Percentiles rank a stretch among this genome's conserved stretches.
Conservation (phyloP, 2,113 vertebrate genomes). For the Odocoileus hemionus region DNA sequence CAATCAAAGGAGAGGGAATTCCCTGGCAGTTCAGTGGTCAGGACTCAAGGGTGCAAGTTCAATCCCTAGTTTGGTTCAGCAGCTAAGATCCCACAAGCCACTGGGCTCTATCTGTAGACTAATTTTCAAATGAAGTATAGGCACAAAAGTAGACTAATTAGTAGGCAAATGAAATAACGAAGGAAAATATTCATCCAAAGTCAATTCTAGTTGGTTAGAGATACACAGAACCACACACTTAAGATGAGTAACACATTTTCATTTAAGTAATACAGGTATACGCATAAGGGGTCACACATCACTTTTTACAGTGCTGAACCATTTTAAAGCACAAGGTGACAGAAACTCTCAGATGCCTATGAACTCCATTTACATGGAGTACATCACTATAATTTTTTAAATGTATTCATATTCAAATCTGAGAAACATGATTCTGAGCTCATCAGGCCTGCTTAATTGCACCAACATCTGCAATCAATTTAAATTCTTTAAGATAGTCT, state of each 20-base stretch:
- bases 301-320: constrained; percentile 28
- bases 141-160: not conserved
- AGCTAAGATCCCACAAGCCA: not conserved
- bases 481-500: constrained; percentile 75
- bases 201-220: constrained; percentile 2
- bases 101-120: not conserved
- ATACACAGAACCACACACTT: not conserved
- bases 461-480: constrained; percentile 79
- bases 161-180: constrained; percentile 32
- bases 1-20: not conserved
- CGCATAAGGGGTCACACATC: not conserved
- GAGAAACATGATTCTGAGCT: constrained; percentile 70
- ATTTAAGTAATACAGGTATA: constrained; percentile 4
- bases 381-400: constrained; percentile 59
- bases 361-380: constrained; percentile 61
- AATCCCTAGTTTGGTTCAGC: not conserved
- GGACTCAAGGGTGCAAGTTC: not conserved
- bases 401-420: constrained; percentile 72
- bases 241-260: constrained; percentile 10
- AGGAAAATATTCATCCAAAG: constrained; percentile 46
- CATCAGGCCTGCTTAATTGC: constrained; percentile 74
- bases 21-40: not conserved
- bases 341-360: constrained; percentile 41
- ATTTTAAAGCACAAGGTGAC: constrained; percentile 57
- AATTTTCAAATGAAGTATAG: constrained; percentile 28